Conservation (phyloP, 2,113 vertebrate genomes). For the Probosciger aterrimus region DNA sequence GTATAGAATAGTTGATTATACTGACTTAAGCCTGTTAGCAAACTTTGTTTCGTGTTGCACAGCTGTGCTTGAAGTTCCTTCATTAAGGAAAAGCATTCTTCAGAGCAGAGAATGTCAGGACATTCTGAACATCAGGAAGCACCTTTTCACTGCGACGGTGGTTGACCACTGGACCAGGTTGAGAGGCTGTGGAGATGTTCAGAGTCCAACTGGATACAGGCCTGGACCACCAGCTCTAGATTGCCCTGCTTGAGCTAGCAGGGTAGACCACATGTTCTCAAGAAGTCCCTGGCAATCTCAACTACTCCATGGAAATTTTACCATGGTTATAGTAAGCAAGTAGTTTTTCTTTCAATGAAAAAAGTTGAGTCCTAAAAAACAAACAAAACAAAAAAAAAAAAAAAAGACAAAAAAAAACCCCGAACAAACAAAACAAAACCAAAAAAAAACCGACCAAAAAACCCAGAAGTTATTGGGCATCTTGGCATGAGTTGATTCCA, state of each 20-base stretch:
- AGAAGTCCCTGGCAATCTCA: not conserved
- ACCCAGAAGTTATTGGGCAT: not conserved
- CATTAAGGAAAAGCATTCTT: not conserved
- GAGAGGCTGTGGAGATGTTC: not conserved
- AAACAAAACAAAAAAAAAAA: too few relatives aligned
- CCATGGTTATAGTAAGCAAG: not conserved
- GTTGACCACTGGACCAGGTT: not conserved
- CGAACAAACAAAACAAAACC: too few relatives aligned
- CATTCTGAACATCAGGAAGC: not conserved
- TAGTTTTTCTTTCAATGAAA: not conserved
- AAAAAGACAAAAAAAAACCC: too few relatives aligned
- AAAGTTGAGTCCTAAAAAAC: not conserved
- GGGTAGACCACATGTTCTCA: not conserved
- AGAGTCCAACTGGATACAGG: rapidly evolving
- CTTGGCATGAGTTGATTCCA: not conserved
- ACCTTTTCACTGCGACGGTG: not conserved
- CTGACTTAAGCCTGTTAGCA: not conserved
- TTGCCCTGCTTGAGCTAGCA: not conserved
- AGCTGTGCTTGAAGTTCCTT: not conserved
- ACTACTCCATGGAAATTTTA: not conserved
- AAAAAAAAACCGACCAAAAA: too few relatives aligned
- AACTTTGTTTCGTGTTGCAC: too few relatives aligned
- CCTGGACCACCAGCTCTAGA: not conserved
- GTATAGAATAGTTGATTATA: rapidly evolving
- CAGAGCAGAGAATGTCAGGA: not conserved